These are phyloP conservation scores for Drosophila paulistorum DNA, from an alignment of 1,140 invertebrate genomes.

Conservation along the genomic window DNA sequence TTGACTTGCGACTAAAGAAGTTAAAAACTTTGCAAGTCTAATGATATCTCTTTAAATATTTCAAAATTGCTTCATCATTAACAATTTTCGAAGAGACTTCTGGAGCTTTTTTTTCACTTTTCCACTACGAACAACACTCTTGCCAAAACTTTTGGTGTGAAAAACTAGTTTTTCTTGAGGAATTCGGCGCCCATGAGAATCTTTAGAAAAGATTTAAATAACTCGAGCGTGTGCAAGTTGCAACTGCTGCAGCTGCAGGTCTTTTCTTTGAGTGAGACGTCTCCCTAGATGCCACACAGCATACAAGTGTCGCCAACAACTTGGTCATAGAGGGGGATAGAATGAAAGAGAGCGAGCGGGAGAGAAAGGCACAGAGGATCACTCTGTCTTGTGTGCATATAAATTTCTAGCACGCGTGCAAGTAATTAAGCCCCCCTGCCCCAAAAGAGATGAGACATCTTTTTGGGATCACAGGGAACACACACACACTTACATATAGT, in stretches of 20 bases:
- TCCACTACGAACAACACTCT: not conserved
- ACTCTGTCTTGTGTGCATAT: conserved; percentile 36
- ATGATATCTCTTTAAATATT: too few relatives aligned
- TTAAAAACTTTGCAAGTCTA: not conserved
- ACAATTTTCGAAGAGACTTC: not conserved
- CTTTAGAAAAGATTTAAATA: conserved; percentile 51
- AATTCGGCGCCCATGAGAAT: conserved; percentile 23
- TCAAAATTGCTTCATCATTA: not conserved
- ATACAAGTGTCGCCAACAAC: conserved; percentile 29
- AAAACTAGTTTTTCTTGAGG: not conserved
- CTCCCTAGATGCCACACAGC: conserved; percentile 19
- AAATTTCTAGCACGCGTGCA: conserved; percentile 78
- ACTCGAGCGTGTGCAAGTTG: conserved; percentile 25
- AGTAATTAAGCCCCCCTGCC: conserved; percentile 67
- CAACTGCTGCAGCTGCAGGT: conserved; percentile 29
- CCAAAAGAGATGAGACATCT: conserved; percentile 70
- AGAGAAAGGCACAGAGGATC: conserved; percentile 1
- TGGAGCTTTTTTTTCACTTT: not conserved
- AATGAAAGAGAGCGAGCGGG: not conserved
- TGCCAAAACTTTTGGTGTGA: not conserved
- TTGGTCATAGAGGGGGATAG: not conserved
- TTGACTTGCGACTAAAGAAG: not conserved
- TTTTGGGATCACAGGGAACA: conserved; percentile 35
- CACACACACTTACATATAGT: conserved; percentile 22
- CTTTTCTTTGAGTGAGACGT: conserved; percentile 49